Evolutionary conservation across 2,113 vertebrate genomes (phyloP).

Genomic region (Tragulus kanchil): DNA sequence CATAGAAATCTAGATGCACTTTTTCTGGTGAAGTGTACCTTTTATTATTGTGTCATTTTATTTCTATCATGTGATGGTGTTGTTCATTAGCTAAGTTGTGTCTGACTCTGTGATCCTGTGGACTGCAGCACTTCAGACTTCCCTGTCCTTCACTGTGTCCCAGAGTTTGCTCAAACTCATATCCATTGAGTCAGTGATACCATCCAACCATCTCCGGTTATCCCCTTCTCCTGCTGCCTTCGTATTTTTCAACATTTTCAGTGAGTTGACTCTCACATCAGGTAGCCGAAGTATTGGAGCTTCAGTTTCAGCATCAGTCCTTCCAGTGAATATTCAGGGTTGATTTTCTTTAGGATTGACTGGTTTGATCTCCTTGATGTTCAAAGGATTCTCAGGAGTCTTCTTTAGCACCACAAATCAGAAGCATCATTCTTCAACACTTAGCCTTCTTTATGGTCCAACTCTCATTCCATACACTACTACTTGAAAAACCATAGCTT

Average conservation of each 20-base stretch:
- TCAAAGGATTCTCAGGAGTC: neutral
- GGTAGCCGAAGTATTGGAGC: neutral
- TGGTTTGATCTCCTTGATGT: neutral
- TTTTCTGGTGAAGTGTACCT: neutral
- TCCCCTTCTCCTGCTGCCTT: neutral
- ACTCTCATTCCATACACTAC: neutral
- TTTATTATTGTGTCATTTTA: neutral
- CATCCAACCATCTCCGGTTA: neutral
- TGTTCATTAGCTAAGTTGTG: neutral
- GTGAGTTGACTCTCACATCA: neutral
- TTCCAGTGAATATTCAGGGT: neutral
- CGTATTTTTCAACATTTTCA: neutral
- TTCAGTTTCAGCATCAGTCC: neutral
- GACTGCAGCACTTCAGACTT: neutral
- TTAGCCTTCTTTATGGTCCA: neutral
- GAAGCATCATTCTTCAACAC: neutral
- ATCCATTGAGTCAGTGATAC: neutral
- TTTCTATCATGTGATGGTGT: neutral
- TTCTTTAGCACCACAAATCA: neutral
- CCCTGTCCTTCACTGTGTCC: neutral
- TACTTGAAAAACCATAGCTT: neutral
- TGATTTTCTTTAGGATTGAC: neutral
- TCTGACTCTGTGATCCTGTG: neutral
- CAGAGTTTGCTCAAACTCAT: neutral
- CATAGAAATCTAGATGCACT: too few relatives aligned